A percentile compares a stretch with the other conserved stretches of the same genome.
Evolutionary conservation across 2,888 invertebrate genomes (phyloP).

Genomic region (Quadroppia sp.): DNA sequence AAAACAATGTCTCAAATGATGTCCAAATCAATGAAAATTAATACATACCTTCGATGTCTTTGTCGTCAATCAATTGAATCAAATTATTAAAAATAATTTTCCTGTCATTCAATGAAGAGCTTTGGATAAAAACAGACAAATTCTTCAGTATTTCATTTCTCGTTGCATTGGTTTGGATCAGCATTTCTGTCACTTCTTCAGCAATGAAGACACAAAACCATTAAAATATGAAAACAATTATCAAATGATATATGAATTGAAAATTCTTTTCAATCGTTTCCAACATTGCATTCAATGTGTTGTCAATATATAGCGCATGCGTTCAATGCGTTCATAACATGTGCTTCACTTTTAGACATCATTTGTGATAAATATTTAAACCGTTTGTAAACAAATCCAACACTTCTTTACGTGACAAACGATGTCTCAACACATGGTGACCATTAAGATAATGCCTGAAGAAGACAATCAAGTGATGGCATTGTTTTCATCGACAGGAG

Average conservation of each 20-base stretch:
- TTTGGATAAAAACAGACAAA: constrained; percentile 35
- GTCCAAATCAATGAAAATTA: background rate
- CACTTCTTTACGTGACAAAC: too few relatives aligned
- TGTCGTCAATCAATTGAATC: constrained; percentile 14
- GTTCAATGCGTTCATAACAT: constrained; percentile 18
- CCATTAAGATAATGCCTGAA: background rate
- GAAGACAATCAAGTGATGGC: background rate
- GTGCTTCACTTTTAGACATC: background rate
- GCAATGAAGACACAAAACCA: background rate
- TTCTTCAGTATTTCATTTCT: constrained; percentile 18
- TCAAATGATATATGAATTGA: background rate
- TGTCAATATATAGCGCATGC: constrained; percentile 18
- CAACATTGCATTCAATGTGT: constrained; percentile 31
- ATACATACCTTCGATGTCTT: constrained; percentile 30
- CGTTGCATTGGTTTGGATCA: constrained; percentile 15
- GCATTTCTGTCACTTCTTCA: background rate
- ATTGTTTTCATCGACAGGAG: background rate
- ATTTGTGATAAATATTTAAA: background rate
- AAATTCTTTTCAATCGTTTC: background rate
- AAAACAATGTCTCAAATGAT: background rate
- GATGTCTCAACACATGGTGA: too few relatives aligned
- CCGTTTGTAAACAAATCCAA: too few relatives aligned
- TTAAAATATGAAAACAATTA: background rate
- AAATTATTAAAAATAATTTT: background rate
- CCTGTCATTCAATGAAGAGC: constrained; percentile 17